phyloP scores from a whole-genome alignment of 2,888 invertebrate species.

The Sminthurides aquaticus region DNA sequence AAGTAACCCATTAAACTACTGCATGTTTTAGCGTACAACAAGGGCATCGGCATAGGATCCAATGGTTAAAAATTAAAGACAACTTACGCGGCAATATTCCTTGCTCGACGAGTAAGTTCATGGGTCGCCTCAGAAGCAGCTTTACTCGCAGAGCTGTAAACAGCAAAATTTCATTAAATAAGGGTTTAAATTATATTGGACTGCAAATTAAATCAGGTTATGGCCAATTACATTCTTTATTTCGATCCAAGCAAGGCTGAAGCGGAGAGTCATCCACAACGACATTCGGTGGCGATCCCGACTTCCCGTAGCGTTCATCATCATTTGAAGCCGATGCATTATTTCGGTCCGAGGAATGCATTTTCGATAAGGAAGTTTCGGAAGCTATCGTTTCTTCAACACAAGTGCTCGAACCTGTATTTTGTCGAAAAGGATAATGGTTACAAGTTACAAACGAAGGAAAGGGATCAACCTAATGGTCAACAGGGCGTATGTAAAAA shows the following conservation, averaged over 20 bases:
- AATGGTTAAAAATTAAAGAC: background rate
- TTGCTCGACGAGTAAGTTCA: conserved; percentile 92
- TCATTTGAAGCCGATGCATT: too few relatives aligned
- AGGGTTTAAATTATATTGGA: background rate
- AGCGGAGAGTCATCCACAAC: conserved; percentile 90
- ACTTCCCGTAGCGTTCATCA: background rate
- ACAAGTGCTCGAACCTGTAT: too few relatives aligned
- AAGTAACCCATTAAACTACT: too few relatives aligned
- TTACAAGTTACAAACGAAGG: too few relatives aligned
- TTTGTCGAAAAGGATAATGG: too few relatives aligned
- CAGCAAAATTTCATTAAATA: conserved; percentile 45
- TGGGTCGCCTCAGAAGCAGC: conserved; percentile 86
- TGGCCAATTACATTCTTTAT: conserved; percentile 86
- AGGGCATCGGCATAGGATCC: background rate
- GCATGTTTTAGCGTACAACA: background rate
- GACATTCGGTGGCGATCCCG: conserved; percentile 74
- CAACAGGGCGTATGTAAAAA: too few relatives aligned
- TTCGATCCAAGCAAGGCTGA: conserved; percentile 87
- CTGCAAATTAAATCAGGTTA: background rate
- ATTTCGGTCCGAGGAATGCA: too few relatives aligned
- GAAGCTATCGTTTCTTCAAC: too few relatives aligned
- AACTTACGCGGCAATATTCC: conserved; percentile 98
- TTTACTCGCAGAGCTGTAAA: conserved; percentile 92
- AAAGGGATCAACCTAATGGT: too few relatives aligned
- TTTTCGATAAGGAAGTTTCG: too few relatives aligned